phyloP scores from a whole-genome alignment of 2,797 vertebrate genomes.

The Gobio occitaniae region DNA sequence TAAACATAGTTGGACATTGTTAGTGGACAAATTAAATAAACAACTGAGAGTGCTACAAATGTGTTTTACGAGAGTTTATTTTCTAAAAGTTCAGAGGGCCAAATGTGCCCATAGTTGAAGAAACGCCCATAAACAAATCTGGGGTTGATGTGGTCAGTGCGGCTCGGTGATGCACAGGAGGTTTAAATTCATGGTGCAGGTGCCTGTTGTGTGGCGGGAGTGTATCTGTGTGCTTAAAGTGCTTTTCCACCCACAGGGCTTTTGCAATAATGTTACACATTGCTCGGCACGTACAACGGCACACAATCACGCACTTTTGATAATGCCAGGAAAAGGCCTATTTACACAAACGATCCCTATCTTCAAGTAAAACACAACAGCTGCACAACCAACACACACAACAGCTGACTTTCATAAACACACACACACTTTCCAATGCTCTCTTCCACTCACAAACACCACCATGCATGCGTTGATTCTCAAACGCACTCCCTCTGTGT shows the following conservation, averaged over 20 bases:
- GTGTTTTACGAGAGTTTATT: conserved; percentile 4
- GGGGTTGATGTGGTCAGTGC: conserved; percentile 11
- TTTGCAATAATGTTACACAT: conserved; percentile 6
- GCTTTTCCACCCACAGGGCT: neutral
- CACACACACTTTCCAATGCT: neutral
- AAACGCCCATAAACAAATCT: conserved; percentile 15
- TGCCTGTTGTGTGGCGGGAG: neutral
- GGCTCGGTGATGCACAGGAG: neutral
- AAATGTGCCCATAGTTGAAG: conserved; percentile 8
- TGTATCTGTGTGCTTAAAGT: neutral
- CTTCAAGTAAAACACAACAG: conserved; percentile 25
- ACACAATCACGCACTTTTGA: neutral
- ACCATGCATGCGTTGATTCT: neutral
- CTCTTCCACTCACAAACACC: neutral
- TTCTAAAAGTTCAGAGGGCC: conserved; percentile 1
- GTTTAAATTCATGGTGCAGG: conserved; percentile 5
- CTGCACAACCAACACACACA: conserved; percentile 27
- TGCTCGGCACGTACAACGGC: neutral
- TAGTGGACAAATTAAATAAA: conserved; percentile 31
- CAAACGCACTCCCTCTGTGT: conserved; percentile 3
- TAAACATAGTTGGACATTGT: conserved; percentile 26
- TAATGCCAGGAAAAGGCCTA: conserved; percentile 22
- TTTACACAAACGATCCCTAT: conserved; percentile 22
- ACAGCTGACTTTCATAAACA: neutral
- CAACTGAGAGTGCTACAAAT: conserved; percentile 13